A percentile compares a stretch with the other conserved stretches of the same genome.
These are phyloP conservation scores for Operophtera brumata DNA, from an alignment of 2,888 invertebrate genomes.

Conservation along the genomic window DNA sequence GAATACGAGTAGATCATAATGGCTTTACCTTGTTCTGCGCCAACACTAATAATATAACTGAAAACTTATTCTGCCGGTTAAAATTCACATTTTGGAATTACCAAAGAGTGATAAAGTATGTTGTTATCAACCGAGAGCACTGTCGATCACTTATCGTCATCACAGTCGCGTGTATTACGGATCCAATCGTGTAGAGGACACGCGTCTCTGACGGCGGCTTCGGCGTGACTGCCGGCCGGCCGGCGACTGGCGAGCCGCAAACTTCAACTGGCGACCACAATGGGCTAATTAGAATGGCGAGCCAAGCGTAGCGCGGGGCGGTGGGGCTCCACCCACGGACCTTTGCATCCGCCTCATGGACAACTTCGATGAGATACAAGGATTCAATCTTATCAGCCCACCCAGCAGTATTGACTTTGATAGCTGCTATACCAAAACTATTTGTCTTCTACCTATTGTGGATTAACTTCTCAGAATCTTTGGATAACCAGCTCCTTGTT, in stretches of 20 bases:
- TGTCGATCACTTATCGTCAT: conserved; percentile 73
- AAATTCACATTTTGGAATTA: conserved; percentile 57
- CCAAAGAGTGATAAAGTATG: conserved; percentile 47
- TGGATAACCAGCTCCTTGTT: background rate
- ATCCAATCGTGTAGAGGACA: conserved; percentile 38
- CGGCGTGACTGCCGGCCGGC: conserved; percentile 73
- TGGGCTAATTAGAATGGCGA: conserved; percentile 79
- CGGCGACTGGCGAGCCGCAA: conserved; percentile 71
- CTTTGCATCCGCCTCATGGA: conserved; percentile 75
- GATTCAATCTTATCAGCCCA: conserved; percentile 53
- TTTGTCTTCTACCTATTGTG: too few species aligned
- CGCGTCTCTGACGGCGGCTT: conserved; percentile 58
- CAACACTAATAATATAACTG: conserved; percentile 57
- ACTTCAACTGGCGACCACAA: conserved; percentile 73
- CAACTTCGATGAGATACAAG: conserved; percentile 57
- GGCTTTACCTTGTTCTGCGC: conserved; percentile 72
- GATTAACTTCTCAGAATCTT: background rate
- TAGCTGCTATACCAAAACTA: background rate
- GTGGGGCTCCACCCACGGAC: conserved; percentile 72
- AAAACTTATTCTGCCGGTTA: conserved; percentile 44
- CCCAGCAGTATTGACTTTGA: conserved; percentile 1
- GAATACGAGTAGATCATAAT: conserved; percentile 67
- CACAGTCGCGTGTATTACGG: conserved; percentile 60
- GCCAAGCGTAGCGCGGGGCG: conserved; percentile 58
- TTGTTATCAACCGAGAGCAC: conserved; percentile 63